Conservation (phyloP, 1,140 invertebrate genomes). For the Mizuhopecten yessoensis region DNA sequence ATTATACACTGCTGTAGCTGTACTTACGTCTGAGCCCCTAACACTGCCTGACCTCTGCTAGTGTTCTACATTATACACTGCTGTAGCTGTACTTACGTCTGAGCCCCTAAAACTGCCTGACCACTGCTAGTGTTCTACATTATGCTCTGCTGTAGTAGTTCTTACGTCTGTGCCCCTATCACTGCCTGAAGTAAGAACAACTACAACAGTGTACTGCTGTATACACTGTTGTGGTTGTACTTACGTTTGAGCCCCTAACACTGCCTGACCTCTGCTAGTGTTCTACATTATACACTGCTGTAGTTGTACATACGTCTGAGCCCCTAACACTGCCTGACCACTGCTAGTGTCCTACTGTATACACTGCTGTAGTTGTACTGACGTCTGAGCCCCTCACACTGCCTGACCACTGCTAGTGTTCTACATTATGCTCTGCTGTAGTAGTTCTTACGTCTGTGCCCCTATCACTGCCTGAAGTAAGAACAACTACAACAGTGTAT, state of each 20-base stretch:
- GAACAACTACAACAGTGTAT: neutral
- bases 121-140: too few relatives aligned
- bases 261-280: too few relatives aligned
- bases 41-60: too few relatives aligned
- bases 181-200: too few relatives aligned
- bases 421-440: neutral
- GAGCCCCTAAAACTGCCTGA: too few relatives aligned
- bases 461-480: neutral
- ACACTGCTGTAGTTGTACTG: neutral
- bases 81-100: neutral
- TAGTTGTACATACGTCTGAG: neutral
- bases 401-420: neutral
- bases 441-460: constrained; percentile 1
- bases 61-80: constrained; percentile 47
- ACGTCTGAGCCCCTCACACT: neutral
- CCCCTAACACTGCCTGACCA: neutral
- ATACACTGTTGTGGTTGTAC: too few relatives aligned
- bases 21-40: too few relatives aligned
- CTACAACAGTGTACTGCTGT: constrained; percentile 46
- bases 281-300: constrained; percentile 45
- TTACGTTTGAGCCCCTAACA: too few relatives aligned
- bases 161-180: too few relatives aligned
- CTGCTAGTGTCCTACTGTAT: neutral
- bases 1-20: constrained; percentile 44
- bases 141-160: constrained; percentile 46